Base-by-base conservation (phyloP, 1,140 invertebrate genomes). In the Drosophila willistoni region DNA sequence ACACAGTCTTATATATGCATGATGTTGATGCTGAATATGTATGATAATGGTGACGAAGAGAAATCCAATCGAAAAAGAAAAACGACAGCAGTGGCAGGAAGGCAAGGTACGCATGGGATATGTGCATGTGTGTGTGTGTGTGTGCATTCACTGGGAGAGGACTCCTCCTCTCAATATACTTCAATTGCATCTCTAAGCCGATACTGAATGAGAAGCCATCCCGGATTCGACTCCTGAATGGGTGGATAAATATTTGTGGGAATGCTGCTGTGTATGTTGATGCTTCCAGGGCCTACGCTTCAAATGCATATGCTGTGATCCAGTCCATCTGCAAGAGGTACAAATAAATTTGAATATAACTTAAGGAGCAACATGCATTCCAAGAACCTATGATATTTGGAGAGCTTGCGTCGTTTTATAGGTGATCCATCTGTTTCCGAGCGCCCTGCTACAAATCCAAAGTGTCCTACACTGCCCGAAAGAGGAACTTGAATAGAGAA, bases 201-300 rank as follows among this genome's bases (percentile, higher is more conserved):
- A 64, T 34, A 60, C 64, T 19, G 71, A 36, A 22, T 22, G 44
- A 22, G 44, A 7, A 7, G 44, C 44, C 3, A n/a, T 10, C 17
- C 9, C 44, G 14, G 44, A 7, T 2, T 9, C 44, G 17, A 7
- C 10, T 9, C 42, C 42, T 4, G 57, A 42, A 47, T 71, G 70
- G 29, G 29, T 51, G 39, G 72, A 41, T 64, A 83, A 60, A 41
- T 66, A 71, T 51, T 84, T 63, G 7, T 65, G 75, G 2, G 79
- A 42, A 22, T 70, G 73, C 33, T 57, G 71, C 33, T 57, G 71
- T 2, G 44, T 51, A 51, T 68, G 71, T 12, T 63, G 84, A 64
- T 91, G 89, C 19, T 92, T 90, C 91, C 89, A 92, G 13, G 79
- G 82, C 17, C 91, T 90, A n/a, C 91, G 77, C 65, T 91, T 90